Base-by-base conservation (phyloP, 2,888 invertebrate genomes). In the Acleris laterana region DNA sequence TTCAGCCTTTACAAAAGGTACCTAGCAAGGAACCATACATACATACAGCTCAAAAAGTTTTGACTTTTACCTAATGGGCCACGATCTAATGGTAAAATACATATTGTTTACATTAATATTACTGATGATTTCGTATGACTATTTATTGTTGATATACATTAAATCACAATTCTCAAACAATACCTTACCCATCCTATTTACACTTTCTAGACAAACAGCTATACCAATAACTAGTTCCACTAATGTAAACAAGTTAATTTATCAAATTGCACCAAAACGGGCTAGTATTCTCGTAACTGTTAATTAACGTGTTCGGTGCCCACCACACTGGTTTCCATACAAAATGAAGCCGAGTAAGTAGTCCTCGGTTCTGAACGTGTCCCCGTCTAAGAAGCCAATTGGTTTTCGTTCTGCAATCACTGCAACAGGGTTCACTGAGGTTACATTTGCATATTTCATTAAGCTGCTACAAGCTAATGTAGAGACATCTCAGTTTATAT, bases 361-460 rank as follows among this genome's bases (percentile, higher is more conserved):
- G 38, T 38, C 4, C 38, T 38, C 38, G 38, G 38, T 38, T 38
- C 38, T 38, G 38, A 38, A 38, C 38, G 13, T 38, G 38, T 38
- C 38, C 3, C 13, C 11, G 38, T 13, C 38, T 38, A 38, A 13
- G 62, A 48, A 49, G 38, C 3, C 16, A 55, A 68, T 68, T 63
- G 63, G 56, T 68, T 63, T 68, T 62, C 48, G 58, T 46, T 22
- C n/a, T 51, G 32, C 56, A 46, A 56, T 50, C 48, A 11, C 46
- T 56, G 20, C 16, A 17, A 25, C 20, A 19, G 44, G 44, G 68
- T 59, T 63, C 50, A 44, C 53, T 19, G 6, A 46, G 63, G 58
- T 55, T 55, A 32, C 13, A 59, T 59, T 68, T 60, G 55, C 63
- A 56, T 66, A 62, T 63, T 56, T 58, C 52, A 60, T 68, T 63